A percentile compares a stretch with the other conserved stretches of the same genome.
Conservation (phyloP, 2,888 invertebrate genomes). For the Stenichneumon culpator region DNA sequence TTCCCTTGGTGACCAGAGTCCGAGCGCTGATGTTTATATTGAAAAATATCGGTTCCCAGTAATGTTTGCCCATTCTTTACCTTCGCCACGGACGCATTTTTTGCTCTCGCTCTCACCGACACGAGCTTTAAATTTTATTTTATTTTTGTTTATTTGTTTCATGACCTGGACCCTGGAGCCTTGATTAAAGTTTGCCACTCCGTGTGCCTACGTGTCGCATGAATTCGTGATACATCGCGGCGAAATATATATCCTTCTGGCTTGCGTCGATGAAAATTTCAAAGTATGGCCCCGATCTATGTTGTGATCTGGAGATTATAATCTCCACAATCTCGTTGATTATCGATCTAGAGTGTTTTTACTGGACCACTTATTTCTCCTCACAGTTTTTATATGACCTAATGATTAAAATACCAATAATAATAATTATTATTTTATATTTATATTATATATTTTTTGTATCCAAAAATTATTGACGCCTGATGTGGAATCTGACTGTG, state of each 20-base stretch:
- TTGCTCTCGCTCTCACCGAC: constrained; percentile 52
- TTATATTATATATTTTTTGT: too few relatives aligned
- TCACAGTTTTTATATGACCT: neutral
- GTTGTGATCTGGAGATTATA: neutral
- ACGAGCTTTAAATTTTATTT: constrained; percentile 20
- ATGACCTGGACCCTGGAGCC: constrained; percentile 63
- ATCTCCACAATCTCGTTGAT: neutral
- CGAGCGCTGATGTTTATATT: constrained; percentile 76
- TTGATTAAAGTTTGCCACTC: constrained; percentile 79
- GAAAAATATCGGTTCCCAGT: constrained; percentile 80
- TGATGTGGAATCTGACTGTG: too few relatives aligned
- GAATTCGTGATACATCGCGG: constrained; percentile 63
- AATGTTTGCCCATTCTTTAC: constrained; percentile 76
- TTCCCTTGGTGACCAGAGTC: constrained; percentile 81
- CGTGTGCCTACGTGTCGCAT: constrained; percentile 60
- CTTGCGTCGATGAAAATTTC: constrained; percentile 33
- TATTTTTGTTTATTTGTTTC: constrained; percentile 54
- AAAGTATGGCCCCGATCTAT: neutral
- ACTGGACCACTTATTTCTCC: neutral
- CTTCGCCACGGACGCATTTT: constrained; percentile 45
- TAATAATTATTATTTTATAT: too few relatives aligned
- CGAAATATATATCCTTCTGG: constrained; percentile 54
- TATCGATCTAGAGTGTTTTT: neutral
- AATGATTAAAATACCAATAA: too few relatives aligned
- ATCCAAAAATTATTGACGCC: too few relatives aligned